A percentile compares a stretch with the other conserved stretches of the same genome.
Evolutionary conservation across 2,113 vertebrate genomes (phyloP).

Genomic region (Phrynosoma platyrhinos): DNA sequence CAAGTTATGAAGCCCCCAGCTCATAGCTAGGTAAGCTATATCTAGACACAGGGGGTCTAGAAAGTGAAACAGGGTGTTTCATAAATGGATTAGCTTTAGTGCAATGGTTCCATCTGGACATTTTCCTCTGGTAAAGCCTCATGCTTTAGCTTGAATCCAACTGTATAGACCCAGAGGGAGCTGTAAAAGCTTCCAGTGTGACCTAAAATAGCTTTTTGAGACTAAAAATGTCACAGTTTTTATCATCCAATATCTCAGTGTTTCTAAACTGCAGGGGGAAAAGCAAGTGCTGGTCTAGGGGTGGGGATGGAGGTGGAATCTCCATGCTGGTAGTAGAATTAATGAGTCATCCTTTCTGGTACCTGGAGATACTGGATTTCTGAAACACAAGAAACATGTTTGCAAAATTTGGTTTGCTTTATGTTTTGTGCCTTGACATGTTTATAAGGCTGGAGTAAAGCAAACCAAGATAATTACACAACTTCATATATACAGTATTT

Average conservation of each 20-base stretch:
- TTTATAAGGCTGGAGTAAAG: not conserved
- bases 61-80: constrained; percentile 14
- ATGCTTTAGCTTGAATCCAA: constrained; percentile 25
- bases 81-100: constrained; percentile 28
- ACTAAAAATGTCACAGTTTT: constrained; percentile 57
- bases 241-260: constrained; percentile 47
- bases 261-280: constrained; percentile 24
- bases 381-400: not conserved
- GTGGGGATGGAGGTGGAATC: not conserved
- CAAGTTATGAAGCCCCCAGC: not conserved
- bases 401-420: not conserved
- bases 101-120: constrained; percentile 48
- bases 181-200: constrained; percentile 38
- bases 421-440: not conserved
- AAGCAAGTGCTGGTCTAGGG: constrained; percentile 12
- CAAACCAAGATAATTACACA: no score
- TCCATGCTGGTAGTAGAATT: constrained; percentile 23
- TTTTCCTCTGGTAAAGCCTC: not conserved
- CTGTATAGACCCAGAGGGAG: constrained; percentile 42
- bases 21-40: not conserved
- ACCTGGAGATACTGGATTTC: not conserved
- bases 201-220: constrained; percentile 61
- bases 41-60: not conserved
- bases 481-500: no score
- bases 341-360: not conserved